Conservation (phyloP, 1,140 invertebrate species). For the Venturia canescens region DNA sequence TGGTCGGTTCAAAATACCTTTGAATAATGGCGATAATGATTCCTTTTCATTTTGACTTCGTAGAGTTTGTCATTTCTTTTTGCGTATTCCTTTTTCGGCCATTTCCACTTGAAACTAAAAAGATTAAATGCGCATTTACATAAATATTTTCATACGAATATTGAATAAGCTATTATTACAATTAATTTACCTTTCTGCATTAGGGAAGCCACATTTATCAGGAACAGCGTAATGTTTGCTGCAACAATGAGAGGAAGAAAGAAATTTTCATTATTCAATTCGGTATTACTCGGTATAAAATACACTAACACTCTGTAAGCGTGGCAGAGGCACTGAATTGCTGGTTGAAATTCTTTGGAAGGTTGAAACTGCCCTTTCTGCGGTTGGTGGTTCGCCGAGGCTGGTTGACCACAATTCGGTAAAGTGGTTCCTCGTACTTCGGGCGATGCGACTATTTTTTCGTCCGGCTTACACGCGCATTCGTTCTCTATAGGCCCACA, state of each 20-base stretch:
- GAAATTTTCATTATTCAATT: constrained; percentile 2
- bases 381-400: constrained; percentile 28
- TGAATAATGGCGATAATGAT: constrained; percentile 53
- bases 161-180: constrained; percentile 5
- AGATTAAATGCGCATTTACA: no score
- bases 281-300: constrained; percentile 42
- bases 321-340: constrained; percentile 49
- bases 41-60: constrained; percentile 58
- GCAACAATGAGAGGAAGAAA: constrained; percentile 38
- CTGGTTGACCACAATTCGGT: constrained; percentile 24
- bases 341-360: constrained; percentile 27
- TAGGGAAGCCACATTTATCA: no score
- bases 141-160: background rate
- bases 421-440: background rate
- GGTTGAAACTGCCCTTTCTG: constrained; percentile 14
- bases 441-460: constrained; percentile 19
- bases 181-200: background rate
- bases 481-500: constrained; percentile 28
- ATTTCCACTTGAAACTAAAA: constrained; percentile 57
- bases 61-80: constrained; percentile 59
- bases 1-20: constrained; percentile 51
- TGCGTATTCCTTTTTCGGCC: constrained; percentile 49
- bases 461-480: constrained; percentile 23
- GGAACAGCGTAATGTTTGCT: background rate
- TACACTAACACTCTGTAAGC: constrained; percentile 59